Percentiles rank a stretch among this genome's conserved stretches.
These are phyloP conservation scores for Amphipyra berbera DNA, from an alignment of 2,888 invertebrate species.

Conservation along the genomic window DNA sequence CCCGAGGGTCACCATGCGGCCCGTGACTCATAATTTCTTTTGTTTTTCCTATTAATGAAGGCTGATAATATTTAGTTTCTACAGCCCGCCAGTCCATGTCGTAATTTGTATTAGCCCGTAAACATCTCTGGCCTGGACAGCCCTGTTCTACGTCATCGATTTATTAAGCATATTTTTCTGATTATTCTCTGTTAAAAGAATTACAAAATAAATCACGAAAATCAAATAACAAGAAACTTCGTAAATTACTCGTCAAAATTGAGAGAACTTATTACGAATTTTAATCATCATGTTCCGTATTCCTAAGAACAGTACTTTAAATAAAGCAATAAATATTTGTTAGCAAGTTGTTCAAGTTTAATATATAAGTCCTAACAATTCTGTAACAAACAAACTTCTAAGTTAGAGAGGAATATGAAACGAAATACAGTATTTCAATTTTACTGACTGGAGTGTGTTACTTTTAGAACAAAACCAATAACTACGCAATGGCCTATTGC, in stretches of 20 bases:
- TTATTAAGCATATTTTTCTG: too few species aligned
- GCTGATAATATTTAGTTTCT: too few species aligned
- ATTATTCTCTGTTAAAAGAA: background rate
- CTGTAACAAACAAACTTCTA: conserved; percentile 6
- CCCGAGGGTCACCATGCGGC: too few species aligned
- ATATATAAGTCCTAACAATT: conserved; percentile 4
- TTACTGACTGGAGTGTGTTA: background rate
- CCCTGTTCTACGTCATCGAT: too few species aligned
- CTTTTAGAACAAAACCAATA: conserved; percentile 13
- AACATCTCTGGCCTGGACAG: too few species aligned
- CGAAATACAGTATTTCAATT: conserved; percentile 1
- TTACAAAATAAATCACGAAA: background rate
- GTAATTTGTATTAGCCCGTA: too few species aligned
- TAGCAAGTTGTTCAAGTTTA: conserved; percentile 10
- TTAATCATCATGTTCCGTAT: background rate
- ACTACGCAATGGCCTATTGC: background rate
- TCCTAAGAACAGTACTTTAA: conserved; percentile 1
- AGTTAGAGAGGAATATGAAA: conserved; percentile 5
- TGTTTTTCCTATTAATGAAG: too few species aligned
- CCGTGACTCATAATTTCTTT: too few species aligned
- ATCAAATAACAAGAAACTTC: background rate
- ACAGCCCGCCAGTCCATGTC: too few species aligned
- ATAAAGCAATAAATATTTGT: conserved; percentile 14
- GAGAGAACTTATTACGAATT: conserved; percentile 1
- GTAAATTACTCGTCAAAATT: conserved; percentile 6